A percentile compares a stretch with the other conserved stretches of the same genome.
These are phyloP conservation scores for Venusia cambrica DNA, from an alignment of 2,888 invertebrate genomes.

Conservation along the genomic window DNA sequence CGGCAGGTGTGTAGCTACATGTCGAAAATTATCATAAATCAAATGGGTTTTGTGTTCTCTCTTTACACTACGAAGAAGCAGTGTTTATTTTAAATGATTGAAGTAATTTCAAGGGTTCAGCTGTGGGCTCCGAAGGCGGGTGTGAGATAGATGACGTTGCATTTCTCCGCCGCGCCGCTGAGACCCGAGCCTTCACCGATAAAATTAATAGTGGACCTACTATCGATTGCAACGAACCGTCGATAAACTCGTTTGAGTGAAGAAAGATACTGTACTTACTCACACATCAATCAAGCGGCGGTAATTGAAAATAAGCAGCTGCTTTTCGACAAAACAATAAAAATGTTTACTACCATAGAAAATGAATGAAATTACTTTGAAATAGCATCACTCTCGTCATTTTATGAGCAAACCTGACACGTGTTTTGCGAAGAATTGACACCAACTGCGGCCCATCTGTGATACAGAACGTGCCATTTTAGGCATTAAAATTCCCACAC, in stretches of 20 bases:
- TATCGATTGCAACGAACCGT: constrained; percentile 55
- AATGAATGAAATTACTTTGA: constrained; percentile 37
- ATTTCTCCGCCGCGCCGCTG: constrained; percentile 47
- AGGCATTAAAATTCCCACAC: constrained; percentile 78
- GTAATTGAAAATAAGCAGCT: constrained; percentile 71
- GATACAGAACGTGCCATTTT: constrained; percentile 74
- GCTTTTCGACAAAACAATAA: constrained; percentile 54
- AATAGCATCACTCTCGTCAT: constrained; percentile 38
- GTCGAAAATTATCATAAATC: constrained; percentile 56
- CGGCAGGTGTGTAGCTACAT: constrained; percentile 53
- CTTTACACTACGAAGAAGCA: constrained; percentile 54
- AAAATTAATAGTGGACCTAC: constrained; percentile 64
- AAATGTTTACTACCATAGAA: constrained; percentile 36
- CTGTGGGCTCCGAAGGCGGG: constrained; percentile 45
- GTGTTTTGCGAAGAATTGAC: constrained; percentile 64
- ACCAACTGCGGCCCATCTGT: constrained; percentile 73
- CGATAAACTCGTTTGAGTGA: constrained; percentile 67
- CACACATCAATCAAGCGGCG: constrained; percentile 61
- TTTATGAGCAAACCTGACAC: constrained; percentile 58
- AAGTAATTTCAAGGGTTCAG: constrained; percentile 58
- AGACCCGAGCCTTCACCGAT: constrained; percentile 50
- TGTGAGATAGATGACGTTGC: constrained; percentile 68
- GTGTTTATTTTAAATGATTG: constrained; percentile 72
- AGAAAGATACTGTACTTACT: constrained; percentile 50
- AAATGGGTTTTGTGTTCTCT: constrained; percentile 55